Evolutionary conservation across 2,888 invertebrate species (phyloP), one percentile per base, ranked within the genome.

Genomic region (Caenorhabditis imperialis): DNA sequence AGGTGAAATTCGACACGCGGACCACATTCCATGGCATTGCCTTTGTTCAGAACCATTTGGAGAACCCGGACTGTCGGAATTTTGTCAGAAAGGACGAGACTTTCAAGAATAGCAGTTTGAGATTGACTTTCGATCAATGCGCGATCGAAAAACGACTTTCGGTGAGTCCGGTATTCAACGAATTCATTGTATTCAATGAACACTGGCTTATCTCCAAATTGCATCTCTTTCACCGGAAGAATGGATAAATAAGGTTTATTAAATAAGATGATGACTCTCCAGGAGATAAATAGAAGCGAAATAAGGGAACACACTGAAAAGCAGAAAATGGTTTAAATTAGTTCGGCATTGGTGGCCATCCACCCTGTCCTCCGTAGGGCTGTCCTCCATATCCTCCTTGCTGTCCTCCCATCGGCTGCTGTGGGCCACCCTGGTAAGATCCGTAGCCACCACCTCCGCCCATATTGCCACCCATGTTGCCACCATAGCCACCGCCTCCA

Each of bases 1-100:
- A 85, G 79, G 79, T 86, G 3, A 77, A 82, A 30, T 86, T 86
- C 67, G 86, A 86, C 57, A 86, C 86, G 4, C 65, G 84, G 16
- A 82, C 81, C 45, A 75, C 81, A 14, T 86, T 86, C 67, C 60
- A 60, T 20, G 86, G 86, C 12, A 60, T 85, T 8, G 82, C 84
- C 1, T 86, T 86, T 51, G 86, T 86, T 10, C 77, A 87, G 62
- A 83, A 81, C 48, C 82, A 83, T 25, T 75, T 87, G 2, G 74
- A 82, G 5, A 80, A 84, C 40, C 84, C 84, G 2, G 70, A 71
- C 20, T 75, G 75, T 42, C 70, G 75, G 38, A 65, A 40, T 12
- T 71, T 70, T 27, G 62, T 38, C 23, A 42, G 48, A 18, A 38
- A 27, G 27, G 60, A 58, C 18, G 60, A 62, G 1, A 23, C 47